Evolutionary conservation across 2,888 invertebrate species (phyloP).

Genomic region (Zootermopsis nevadensis): DNA sequence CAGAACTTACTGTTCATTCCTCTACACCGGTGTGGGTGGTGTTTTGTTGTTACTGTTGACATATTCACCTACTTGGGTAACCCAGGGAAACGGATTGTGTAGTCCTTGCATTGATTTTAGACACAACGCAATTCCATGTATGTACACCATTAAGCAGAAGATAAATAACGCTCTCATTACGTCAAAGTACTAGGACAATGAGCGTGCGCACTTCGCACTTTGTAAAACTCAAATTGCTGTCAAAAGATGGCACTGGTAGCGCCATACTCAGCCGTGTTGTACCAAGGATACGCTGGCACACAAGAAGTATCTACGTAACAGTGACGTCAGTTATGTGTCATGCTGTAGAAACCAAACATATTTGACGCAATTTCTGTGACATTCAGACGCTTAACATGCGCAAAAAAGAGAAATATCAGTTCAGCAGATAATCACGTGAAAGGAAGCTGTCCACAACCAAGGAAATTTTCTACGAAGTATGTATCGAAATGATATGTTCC

Average conservation of each 20-base stretch:
- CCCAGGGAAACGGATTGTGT: not conserved
- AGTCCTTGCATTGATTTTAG: slow-evolving; percentile 14
- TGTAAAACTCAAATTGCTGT: not conserved
- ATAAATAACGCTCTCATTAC: not conserved
- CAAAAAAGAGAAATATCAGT: not conserved
- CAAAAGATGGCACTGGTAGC: slow-evolving; percentile 18
- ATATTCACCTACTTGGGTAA: too few relatives aligned
- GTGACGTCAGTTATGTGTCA: slow-evolving; percentile 21
- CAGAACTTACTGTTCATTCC: too few relatives aligned
- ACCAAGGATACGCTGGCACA: not conserved
- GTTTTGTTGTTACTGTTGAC: too few relatives aligned
- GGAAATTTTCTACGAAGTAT: too few relatives aligned
- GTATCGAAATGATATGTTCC: too few relatives aligned
- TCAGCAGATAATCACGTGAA: not conserved
- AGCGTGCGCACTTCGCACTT: not conserved
- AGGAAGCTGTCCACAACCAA: not conserved
- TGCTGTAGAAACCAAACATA: slow-evolving; percentile 6
- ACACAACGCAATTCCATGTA: not conserved
- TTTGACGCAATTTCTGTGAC: slow-evolving; percentile 24
- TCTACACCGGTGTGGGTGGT: too few relatives aligned
- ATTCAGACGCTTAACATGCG: not conserved
- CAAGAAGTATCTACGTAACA: slow-evolving; percentile 6
- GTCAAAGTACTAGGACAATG: too few relatives aligned
- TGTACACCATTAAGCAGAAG: not conserved
- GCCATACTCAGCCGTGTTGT: not conserved